A percentile compares a stretch with the other conserved stretches of the same genome.
phyloP scores from a whole-genome alignment of 2,888 invertebrate genomes.

The Rotaria magnacalcarata region DNA sequence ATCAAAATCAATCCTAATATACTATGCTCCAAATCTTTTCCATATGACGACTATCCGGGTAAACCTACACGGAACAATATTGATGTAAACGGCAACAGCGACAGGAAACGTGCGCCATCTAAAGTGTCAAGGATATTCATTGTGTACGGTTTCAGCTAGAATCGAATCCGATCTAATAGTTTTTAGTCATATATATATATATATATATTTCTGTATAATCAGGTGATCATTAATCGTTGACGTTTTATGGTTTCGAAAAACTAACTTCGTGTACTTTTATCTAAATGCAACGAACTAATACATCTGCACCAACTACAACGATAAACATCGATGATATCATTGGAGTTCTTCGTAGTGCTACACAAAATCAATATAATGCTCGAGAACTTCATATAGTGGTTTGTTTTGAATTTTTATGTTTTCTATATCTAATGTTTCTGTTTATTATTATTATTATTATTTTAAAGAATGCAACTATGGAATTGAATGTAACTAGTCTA shows the following conservation, averaged over 20 bases:
- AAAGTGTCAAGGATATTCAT: not conserved
- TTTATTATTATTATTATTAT: not conserved
- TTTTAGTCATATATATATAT: no score
- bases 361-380: not conserved
- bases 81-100: not conserved
- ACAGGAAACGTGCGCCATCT: not conserved
- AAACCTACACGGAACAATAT: no score
- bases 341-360: not conserved
- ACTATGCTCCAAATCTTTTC: no score
- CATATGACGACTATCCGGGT: no score
- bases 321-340: conserved; percentile 54
- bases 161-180: conserved; percentile 7
- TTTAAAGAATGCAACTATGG: conserved; percentile 6
- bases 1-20: no score
- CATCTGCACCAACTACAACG: not conserved
- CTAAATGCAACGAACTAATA: not conserved
- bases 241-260: not conserved
- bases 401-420: not conserved
- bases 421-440: not conserved
- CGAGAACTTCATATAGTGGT: not conserved
- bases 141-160: not conserved
- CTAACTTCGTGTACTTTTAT: not conserved
- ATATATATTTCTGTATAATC: not conserved
- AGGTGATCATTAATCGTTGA: not conserved
- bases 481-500: conserved; percentile 57